Conservation (phyloP, 2,113 vertebrate genomes). For the Epinephelus lanceolatus region DNA sequence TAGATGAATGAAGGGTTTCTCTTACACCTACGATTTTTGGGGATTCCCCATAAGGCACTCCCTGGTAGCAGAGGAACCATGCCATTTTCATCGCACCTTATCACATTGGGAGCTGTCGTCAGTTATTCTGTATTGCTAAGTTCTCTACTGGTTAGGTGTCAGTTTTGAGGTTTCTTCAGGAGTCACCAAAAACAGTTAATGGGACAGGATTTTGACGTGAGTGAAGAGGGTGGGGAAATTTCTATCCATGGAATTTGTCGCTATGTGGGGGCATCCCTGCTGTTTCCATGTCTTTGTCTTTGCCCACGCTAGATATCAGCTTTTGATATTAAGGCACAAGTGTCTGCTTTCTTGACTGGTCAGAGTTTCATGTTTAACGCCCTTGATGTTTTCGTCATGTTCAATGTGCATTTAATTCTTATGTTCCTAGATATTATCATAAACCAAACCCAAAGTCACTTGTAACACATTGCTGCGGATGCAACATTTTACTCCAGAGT, state of each 20-base stretch:
- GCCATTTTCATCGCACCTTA: neutral
- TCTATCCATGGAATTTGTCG: conserved; percentile 70
- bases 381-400: neutral
- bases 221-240: conserved; percentile 67
- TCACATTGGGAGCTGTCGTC: conserved; percentile 6
- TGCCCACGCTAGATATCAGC: neutral
- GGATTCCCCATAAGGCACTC: conserved; percentile 63
- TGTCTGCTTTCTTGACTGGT: neutral
- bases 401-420: neutral
- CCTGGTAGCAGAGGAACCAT: neutral
- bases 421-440: neutral
- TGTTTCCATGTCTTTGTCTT: conserved; percentile 48
- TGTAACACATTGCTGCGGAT: neutral
- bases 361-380: neutral
- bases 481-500: neutral
- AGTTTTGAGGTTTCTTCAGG: conserved; percentile 31
- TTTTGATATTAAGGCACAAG: neutral
- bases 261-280: conserved; percentile 41
- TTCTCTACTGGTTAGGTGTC: conserved; percentile 44
- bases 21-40: conserved; percentile 22
- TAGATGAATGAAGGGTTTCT: conserved; percentile 29
- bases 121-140: neutral
- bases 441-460: neutral
- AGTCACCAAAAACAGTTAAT: neutral
- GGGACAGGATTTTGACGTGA: conserved; percentile 47